Conservation (phyloP, 2,113 vertebrate species). For the Corythaixoides concolor region DNA sequence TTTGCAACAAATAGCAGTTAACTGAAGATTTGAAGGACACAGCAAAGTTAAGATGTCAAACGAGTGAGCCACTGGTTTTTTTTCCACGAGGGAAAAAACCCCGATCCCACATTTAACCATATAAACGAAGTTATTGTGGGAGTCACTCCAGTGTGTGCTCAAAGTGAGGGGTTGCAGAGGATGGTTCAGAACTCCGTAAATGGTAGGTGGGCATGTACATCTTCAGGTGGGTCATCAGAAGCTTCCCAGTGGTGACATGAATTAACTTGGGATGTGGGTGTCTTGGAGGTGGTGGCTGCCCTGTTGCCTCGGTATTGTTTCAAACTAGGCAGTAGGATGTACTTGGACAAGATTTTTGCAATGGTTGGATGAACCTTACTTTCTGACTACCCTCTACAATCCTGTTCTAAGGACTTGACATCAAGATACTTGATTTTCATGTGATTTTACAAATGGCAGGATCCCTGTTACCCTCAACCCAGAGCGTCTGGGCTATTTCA, state of each 20-base stretch:
- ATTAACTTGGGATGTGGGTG: fast-evolving
- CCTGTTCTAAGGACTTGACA: background rate
- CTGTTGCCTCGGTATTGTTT: background rate
- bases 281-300: background rate
- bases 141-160: background rate
- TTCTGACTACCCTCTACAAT: background rate
- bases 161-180: background rate
- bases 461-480: background rate
- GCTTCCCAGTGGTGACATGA: background rate
- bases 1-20: background rate
- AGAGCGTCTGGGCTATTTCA: background rate
- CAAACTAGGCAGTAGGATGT: background rate
- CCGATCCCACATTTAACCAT: background rate
- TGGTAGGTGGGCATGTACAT: fast-evolving
- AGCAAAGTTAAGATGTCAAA: background rate
- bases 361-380: background rate
- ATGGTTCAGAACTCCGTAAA: background rate
- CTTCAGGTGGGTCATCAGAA: background rate
- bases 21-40: background rate
- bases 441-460: background rate
- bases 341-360: background rate
- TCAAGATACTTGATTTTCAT: background rate
- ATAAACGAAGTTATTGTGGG: background rate
- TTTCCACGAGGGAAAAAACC: fast-evolving
- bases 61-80: background rate